Percentiles rank a stretch among this genome's conserved stretches.
Evolutionary conservation across 2,113 vertebrate species (phyloP).

Genomic region (Xenus cinereus): DNA sequence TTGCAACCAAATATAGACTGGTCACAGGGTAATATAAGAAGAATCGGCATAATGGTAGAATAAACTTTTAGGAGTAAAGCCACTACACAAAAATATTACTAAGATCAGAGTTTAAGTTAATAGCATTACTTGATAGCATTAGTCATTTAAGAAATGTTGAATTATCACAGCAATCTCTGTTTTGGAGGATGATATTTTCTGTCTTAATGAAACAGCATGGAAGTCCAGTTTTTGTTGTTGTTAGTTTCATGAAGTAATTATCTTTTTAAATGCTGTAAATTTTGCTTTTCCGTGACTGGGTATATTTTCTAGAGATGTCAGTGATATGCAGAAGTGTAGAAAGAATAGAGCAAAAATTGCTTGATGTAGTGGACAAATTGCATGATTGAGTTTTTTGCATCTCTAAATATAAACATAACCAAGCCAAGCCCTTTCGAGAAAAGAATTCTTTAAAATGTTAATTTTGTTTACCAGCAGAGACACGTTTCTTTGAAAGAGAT

Average conservation of each 20-base stretch:
- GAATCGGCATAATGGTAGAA: background rate
- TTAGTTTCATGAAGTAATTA: background rate
- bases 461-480: conserved; percentile 12
- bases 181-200: background rate
- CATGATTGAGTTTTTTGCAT: background rate
- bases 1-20: accelerated
- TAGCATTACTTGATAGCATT: background rate
- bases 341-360: background rate
- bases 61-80: background rate
- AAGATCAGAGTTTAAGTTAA: background rate
- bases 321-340: background rate
- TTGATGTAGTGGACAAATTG: background rate
- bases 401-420: background rate
- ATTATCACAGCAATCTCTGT: background rate
- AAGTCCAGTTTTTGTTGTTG: background rate
- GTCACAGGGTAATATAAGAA: background rate
- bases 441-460: conserved; percentile 18
- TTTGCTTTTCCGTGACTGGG: background rate
- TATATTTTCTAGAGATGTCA: background rate
- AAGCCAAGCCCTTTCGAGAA: background rate
- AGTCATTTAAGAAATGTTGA: background rate
- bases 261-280: background rate
- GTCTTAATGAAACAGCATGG: background rate
- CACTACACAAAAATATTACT: background rate
- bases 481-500: background rate